These are phyloP conservation scores for Benthosema pterotum DNA, from an alignment of 2,797 vertebrate species.

Conservation along the genomic window DNA sequence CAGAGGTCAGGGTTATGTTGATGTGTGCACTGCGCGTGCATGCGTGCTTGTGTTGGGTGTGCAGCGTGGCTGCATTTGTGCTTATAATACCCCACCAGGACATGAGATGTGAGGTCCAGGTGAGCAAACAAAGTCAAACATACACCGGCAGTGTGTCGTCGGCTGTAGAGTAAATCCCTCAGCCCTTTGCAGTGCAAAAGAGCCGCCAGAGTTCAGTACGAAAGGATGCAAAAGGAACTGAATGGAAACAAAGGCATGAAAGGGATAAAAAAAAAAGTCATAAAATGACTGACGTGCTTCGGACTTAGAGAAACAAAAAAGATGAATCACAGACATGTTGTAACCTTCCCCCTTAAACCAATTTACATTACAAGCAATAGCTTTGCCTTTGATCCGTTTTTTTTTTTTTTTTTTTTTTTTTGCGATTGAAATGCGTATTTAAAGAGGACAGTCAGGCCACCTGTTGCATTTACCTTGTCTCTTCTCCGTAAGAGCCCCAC, in stretches of 20 bases:
- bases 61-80: slow-evolving; percentile 35
- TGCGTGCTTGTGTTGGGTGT: slow-evolving; percentile 49
- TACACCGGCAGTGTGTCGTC: not conserved
- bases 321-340: no score
- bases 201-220: no score
- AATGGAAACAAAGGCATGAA: no score
- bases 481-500: slow-evolving; percentile 49
- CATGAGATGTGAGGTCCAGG: slow-evolving; percentile 6
- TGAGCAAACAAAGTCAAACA: not conserved
- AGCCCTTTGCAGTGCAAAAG: no score
- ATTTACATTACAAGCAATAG: slow-evolving; percentile 24
- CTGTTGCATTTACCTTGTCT: slow-evolving; percentile 60
- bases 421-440: slow-evolving; percentile 41
- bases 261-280: no score
- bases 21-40: slow-evolving; percentile 37
- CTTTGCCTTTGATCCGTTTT: slow-evolving; percentile 36
- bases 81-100: slow-evolving; percentile 17
- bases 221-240: no score
- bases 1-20: slow-evolving; percentile 48
- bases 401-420: no score
- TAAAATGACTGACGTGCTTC: no score
- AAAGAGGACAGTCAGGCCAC: slow-evolving; percentile 62
- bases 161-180: not conserved
- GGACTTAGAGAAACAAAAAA: no score
- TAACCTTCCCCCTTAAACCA: no score